Conservation (phyloP, 2,113 vertebrate species). For the Tachuris rubrigastra region DNA sequence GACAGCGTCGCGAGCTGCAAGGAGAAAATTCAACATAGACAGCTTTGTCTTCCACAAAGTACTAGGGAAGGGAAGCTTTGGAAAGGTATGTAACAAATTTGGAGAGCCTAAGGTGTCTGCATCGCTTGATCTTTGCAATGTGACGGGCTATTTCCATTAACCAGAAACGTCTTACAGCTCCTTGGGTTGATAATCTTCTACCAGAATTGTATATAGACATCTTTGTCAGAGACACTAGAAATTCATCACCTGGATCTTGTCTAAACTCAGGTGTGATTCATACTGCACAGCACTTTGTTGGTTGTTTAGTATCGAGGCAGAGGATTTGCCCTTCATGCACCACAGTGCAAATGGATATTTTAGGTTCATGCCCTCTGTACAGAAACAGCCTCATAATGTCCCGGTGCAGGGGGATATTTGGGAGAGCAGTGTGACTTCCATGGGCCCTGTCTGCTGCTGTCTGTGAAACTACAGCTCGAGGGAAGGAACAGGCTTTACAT, state of each 20-base stretch:
- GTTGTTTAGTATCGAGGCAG: accelerated
- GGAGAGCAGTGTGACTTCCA: not conserved
- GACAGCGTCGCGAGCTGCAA: constrained; percentile 57
- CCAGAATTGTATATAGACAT: not conserved
- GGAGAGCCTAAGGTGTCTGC: not conserved
- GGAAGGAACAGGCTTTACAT: not conserved
- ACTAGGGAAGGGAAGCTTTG: constrained; percentile 97
- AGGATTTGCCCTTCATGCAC: not conserved
- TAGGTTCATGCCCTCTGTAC: not conserved
- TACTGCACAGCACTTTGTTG: not conserved
- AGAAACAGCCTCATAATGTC: not conserved
- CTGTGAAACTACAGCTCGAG: not conserved
- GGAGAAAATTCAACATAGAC: constrained; percentile 80
- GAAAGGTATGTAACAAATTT: constrained; percentile 82
- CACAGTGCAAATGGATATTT: not conserved
- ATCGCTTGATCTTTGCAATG: not conserved
- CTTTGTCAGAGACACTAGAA: not conserved
- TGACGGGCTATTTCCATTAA: not conserved
- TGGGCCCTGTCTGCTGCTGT: not conserved
- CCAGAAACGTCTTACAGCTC: not conserved
- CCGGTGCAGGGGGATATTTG: not conserved
- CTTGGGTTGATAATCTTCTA: not conserved
- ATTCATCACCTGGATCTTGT: not conserved
- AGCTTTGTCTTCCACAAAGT: constrained; percentile 93
- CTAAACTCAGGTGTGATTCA: not conserved